phyloP scores from a whole-genome alignment of 2,888 invertebrate species.

The Aricia artaxerxes region DNA sequence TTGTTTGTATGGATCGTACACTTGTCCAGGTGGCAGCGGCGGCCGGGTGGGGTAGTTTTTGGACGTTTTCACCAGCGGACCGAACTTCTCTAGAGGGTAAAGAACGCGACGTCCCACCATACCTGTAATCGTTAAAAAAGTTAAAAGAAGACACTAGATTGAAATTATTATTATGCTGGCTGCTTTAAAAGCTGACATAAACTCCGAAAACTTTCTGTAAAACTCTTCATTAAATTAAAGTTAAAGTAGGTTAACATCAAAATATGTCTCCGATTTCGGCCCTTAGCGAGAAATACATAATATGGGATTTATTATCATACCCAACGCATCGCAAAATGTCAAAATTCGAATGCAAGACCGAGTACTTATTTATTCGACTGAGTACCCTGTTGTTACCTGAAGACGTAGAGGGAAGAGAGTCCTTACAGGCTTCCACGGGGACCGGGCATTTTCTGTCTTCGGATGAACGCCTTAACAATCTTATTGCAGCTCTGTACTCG shows the following conservation, averaged over 20 bases:
- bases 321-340: too few relatives aligned
- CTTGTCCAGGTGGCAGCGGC: slow-evolving; percentile 59
- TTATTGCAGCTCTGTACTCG: slow-evolving; percentile 63
- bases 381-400: slow-evolving; percentile 50
- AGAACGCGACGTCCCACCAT: slow-evolving; percentile 64
- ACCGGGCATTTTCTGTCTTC: slow-evolving; percentile 59
- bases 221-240: too few relatives aligned
- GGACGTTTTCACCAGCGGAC: slow-evolving; percentile 61
- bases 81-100: slow-evolving; percentile 66
- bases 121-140: slow-evolving; percentile 47
- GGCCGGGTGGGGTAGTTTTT: slow-evolving; percentile 65
- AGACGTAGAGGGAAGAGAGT: slow-evolving; percentile 62
- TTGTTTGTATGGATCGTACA: slow-evolving; percentile 74
- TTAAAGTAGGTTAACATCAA: too few relatives aligned
- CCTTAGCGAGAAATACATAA: too few relatives aligned
- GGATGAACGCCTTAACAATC: slow-evolving; percentile 60
- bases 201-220: too few relatives aligned
- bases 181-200: too few relatives aligned
- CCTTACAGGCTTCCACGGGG: slow-evolving; percentile 62
- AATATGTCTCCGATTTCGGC: too few relatives aligned
- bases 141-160: too few relatives aligned
- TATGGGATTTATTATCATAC: too few relatives aligned
- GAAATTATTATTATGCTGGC: too few relatives aligned
- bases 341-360: too few relatives aligned
- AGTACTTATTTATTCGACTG: too few relatives aligned